Evolutionary conservation across 2,888 invertebrate genomes (phyloP), one percentile per base, ranked within the genome.

Genomic region (Diplolepis rosae): DNA sequence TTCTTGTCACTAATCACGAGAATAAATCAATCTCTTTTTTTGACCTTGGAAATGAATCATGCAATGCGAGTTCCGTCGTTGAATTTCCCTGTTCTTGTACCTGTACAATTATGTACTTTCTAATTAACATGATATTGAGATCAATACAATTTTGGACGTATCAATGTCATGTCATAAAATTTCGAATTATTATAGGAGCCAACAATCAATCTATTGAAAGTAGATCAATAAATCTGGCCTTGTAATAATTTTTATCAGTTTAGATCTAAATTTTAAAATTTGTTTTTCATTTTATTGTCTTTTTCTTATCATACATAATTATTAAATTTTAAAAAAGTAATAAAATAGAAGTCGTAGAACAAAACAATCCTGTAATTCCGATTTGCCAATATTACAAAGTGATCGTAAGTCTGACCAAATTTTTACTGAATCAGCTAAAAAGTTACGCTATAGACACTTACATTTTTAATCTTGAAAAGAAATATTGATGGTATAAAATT

Each of bases 1-100:
- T 39, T 39, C 35, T 61, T 39, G 61, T 61, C 61, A 61, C 61
- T 61, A 61, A 56, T 35, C 35, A 39, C 24, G 4, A 61, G 61
- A 61, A 61, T 61, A 61, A 39, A 61, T 61, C 61, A 61, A 61
- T 39, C 61, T 61, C 61, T 30, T 54, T 61, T 61, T 61, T 39
- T 24, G 61, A 61, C 61, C 61, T 61, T 61, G 61, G 24, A 61
- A 61, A 61, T 61, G 39, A 39, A 39, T 61, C 39, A 61, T 61
- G 32, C n/a, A 24, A 39, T 61, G 39, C 39, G 39, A 32, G 56
- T 56, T 56, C 32, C 35, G 32, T 56, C 35, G 56, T 61, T 61
- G 24, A 61, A n/a, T 61, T 61, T 61, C 39, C 39, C 35, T 39
- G 39, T 61, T 39, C 61, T 39, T 13, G 61, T 61, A 48, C 48